A percentile compares a stretch with the other conserved stretches of the same genome.
Conservation (phyloP, 2,797 vertebrate genomes). For the Rhinoraja longicauda region DNA sequence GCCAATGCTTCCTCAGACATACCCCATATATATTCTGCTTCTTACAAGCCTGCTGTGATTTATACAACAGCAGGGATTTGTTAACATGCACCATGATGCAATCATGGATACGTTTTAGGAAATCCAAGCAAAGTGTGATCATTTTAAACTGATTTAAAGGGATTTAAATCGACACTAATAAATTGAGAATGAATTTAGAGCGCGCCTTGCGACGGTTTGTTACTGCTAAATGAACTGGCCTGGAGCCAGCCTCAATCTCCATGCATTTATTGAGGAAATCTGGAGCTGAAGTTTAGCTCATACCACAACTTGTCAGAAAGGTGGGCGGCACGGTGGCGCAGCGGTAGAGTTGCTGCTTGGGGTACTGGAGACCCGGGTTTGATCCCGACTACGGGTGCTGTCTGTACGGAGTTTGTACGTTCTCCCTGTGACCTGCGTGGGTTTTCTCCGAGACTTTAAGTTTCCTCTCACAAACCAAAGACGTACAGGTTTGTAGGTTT, state of each 20-base stretch:
- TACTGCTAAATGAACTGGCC: neutral
- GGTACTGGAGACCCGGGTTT: too few species aligned
- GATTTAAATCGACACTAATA: neutral
- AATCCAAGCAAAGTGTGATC: slow-evolving; percentile 4
- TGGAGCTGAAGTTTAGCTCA: neutral
- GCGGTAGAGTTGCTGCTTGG: too few species aligned
- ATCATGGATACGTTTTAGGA: neutral
- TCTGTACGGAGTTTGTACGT: too few species aligned
- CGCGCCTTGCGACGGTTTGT: neutral
- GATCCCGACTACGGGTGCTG: too few species aligned
- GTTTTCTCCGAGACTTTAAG: too few species aligned
- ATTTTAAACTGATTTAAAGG: slow-evolving; percentile 33
- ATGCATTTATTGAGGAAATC: neutral
- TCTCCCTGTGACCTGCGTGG: too few species aligned
- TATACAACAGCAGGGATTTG: neutral
- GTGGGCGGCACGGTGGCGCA: too few species aligned
- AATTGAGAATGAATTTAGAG: slow-evolving; percentile 6
- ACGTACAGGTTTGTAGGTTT: too few species aligned
- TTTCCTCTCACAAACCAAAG: too few species aligned
- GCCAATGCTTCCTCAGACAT: slow-evolving; percentile 1
- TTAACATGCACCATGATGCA: slow-evolving; percentile 22
- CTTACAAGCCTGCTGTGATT: slow-evolving; percentile 16
- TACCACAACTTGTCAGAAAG: neutral
- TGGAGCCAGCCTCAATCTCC: neutral
- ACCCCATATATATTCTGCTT: slow-evolving; percentile 16